Base-by-base conservation (phyloP, 2,888 invertebrate species). In the Drosophila aldrichi region DNA sequence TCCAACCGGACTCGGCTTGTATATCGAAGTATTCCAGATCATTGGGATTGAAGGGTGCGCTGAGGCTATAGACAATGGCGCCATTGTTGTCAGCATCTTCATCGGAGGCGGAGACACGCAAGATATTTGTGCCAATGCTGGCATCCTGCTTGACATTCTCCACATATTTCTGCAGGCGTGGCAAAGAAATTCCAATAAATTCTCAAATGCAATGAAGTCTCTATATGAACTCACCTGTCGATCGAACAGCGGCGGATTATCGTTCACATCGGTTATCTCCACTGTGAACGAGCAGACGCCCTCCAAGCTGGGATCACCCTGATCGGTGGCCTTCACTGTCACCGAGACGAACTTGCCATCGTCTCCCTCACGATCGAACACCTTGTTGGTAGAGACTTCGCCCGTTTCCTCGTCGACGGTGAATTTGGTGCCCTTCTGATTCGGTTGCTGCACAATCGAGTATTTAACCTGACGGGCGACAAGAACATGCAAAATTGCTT, bases 271-370 rank as follows among this genome's bases (percentile, higher is more conserved):
- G 2, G 98, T 98, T 60, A 99, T 98, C 94, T 98, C 98, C 52
- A 98, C 98, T 18, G 98, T 98, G 92, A 99, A 99, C 9, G 99
- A 99, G 93, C 99, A 99, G 79, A 99, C 98, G 32, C 99, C 98
- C 93, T 99, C 99, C 80, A 99, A 93, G 0, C 98, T 98, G 1
- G 99, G 98, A 92, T 98, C 98, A n/a, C 99, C 99, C 92, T 98
- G 97, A 95, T 99, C 99, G 0, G 98, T 98, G 7, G 99, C 99
- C 93, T 99, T 98, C 0, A 99, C 97, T 0, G 98, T 99, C 7
- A 98, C 98, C 0, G 98, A 98, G 8, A 98, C 98, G 93, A 98
- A 98, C 93, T 98, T 98, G 10, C 98, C 98, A 92, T 98, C 98
- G 87, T 99, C 98, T 0, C 98, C 98, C 94, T 99, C 99, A 72